Evolutionary conservation across 2,797 vertebrate species (phyloP), one percentile per base, ranked within the genome.

Genomic region (Micropoecilia bifurca): DNA sequence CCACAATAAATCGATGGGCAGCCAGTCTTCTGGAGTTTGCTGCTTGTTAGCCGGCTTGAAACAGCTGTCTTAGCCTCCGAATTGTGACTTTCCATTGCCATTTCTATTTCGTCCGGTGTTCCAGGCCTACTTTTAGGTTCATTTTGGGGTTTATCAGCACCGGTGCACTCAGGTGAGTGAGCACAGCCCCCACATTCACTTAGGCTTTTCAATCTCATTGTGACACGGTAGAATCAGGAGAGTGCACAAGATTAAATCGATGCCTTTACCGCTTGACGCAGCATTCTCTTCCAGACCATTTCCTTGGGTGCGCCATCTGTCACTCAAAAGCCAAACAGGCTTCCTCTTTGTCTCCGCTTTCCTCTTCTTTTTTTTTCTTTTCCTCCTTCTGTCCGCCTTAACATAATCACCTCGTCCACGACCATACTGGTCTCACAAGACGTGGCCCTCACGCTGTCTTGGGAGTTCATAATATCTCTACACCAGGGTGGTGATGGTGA

Each of bases 191-290:
- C 80, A 80, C 90, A 84, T 85, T 89, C 91, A 93, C 88, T 93
- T 92, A 92, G 84, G 87, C 89, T 91, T 94, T 94, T 93, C 91
- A 94, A 92, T 95, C 87, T 90, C 83, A 20, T 86, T 7, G 85
- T 90, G 90, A 92, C 88, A 88, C 79, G 88, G 91, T 93, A 90
- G 91, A 91, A 94, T 94, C 92, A 91, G 82, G 85, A 86, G 91
- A 90, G 90, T 30, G 88, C 91, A 87, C 90, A 74, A 91, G 93
- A 95, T 93, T 92, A 93, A 93, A 95, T 95, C 93, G 88, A 93
- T 93, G 91, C 55, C 88, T 83, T 83, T 88, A 91, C 89, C 86
- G 93, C 92, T 92, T 89, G 92, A 93, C 91, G 82, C 91, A 92
- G 93, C 93, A 84, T 92, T 95, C 90, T 92, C 89, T 91, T 94